Evolutionary conservation across 2,113 vertebrate species (phyloP).

Genomic region (Rostratula benghalensis): DNA sequence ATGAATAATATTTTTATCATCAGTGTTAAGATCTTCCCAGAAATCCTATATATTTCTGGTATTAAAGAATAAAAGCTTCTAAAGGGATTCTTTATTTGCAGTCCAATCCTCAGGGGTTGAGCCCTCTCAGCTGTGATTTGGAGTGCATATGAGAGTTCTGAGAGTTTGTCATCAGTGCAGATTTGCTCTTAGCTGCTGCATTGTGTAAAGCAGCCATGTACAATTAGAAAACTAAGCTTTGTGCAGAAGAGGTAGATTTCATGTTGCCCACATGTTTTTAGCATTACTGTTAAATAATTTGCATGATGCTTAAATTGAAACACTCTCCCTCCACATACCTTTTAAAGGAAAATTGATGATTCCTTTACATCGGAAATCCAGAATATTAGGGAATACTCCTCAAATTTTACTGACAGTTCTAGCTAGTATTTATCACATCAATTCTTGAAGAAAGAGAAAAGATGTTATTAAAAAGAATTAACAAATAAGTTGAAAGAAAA

Average conservation of each 20-base stretch:
- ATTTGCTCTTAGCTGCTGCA: not conserved
- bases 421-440: not conserved
- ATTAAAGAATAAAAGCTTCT: not conserved
- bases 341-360: not conserved
- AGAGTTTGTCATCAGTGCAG: not conserved
- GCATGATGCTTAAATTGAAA: not conserved
- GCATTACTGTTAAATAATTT: not conserved
- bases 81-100: not conserved
- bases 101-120: not conserved
- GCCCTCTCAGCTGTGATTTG: not conserved
- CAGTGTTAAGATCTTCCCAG: not conserved
- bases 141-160: not conserved
- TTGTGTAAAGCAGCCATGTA: not conserved
- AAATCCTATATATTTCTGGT: not conserved
- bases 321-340: accelerated
- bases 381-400: not conserved
- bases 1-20: not conserved
- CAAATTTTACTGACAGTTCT: not conserved
- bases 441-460: not conserved
- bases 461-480: accelerated
- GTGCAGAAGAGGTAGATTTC: not conserved
- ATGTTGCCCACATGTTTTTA: not conserved
- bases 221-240: not conserved
- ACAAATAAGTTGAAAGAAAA: not conserved
- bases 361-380: not conserved